phyloP scores from a whole-genome alignment of 37 sponge, comb jelly and placozoan genomes.

The Axinella damicornis region DNA sequence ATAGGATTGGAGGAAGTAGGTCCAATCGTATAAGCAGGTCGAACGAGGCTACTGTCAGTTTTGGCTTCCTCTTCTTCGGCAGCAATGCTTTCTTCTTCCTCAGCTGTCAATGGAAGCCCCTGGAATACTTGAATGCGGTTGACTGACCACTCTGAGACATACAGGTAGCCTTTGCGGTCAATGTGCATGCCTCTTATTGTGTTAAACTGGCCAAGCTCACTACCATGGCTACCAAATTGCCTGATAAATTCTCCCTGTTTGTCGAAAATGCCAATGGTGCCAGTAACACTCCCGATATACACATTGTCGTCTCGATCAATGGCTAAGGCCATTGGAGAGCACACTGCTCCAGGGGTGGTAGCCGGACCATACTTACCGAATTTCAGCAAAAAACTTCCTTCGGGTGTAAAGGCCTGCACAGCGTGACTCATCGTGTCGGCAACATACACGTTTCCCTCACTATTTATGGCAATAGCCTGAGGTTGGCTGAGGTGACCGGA shows the following conservation, averaged over 20 bases:
- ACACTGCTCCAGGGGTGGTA: background rate
- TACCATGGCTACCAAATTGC: slow-evolving; percentile 33
- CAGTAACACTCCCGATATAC: slow-evolving; percentile 7
- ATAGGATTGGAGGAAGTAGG: no score
- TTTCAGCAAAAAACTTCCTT: background rate
- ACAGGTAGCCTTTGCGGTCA: background rate
- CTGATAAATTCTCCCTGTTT: slow-evolving; percentile 5
- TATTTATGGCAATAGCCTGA: slow-evolving; percentile 31
- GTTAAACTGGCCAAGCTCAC: slow-evolving; percentile 30
- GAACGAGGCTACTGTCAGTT: no score
- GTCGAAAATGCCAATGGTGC: slow-evolving; percentile 1
- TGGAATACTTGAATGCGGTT: slow-evolving; percentile 35
- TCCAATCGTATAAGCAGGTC: background rate
- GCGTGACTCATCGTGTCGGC: slow-evolving; percentile 32
- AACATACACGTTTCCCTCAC: slow-evolving; percentile 17
- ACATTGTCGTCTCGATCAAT: slow-evolving; percentile 7
- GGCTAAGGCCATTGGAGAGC: background rate
- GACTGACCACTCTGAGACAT: slow-evolving; percentile 18
- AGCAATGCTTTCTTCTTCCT: background rate
- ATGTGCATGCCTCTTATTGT: background rate
- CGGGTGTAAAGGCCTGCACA: slow-evolving; percentile 25
- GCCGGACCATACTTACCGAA: slow-evolving; percentile 16
- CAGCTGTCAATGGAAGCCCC: background rate
- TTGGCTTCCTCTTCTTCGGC: background rate
- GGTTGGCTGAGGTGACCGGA: slow-evolving; percentile 35